Conservation (phyloP, 2,113 vertebrate genomes). For the Indicator indicator region DNA sequence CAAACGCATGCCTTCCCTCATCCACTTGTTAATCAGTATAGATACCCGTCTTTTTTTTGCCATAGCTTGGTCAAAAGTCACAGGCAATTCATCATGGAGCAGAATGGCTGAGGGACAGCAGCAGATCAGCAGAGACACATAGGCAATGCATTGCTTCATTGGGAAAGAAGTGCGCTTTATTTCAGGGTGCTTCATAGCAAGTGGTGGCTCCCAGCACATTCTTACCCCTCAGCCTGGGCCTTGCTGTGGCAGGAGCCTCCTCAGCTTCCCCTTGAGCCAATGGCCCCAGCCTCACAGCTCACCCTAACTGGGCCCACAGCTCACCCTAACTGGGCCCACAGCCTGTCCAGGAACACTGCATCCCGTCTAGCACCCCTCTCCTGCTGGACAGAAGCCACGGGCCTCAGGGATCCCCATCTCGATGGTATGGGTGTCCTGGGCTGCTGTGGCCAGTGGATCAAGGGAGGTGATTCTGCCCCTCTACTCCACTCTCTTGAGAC, state of each 20-base stretch:
- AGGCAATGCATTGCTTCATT: accelerated
- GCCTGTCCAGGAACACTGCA: background rate
- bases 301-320: background rate
- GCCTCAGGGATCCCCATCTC: no score
- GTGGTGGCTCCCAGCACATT: accelerated
- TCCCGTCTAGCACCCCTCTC: background rate
- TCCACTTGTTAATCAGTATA: no score
- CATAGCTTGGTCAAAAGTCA: background rate
- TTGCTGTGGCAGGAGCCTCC: accelerated
- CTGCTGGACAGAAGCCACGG: background rate
- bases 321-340: background rate
- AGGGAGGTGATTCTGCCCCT: no score
- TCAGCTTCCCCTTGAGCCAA: background rate
- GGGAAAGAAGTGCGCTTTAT: accelerated
- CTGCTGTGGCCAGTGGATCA: background rate
- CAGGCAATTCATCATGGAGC: background rate
- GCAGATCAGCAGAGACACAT: accelerated
- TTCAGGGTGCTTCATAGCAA: background rate
- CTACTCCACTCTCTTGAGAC: background rate
- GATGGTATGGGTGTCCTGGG: background rate
- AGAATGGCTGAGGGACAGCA: accelerated
- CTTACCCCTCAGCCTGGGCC: background rate
- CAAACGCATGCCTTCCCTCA: no score
- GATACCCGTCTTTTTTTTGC: background rate
- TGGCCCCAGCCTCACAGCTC: background rate